Percentiles rank a stretch among this genome's conserved stretches.
These are phyloP conservation scores for Coenobita brevimanus DNA, from an alignment of 1,140 invertebrate species.

Conservation along the genomic window DNA sequence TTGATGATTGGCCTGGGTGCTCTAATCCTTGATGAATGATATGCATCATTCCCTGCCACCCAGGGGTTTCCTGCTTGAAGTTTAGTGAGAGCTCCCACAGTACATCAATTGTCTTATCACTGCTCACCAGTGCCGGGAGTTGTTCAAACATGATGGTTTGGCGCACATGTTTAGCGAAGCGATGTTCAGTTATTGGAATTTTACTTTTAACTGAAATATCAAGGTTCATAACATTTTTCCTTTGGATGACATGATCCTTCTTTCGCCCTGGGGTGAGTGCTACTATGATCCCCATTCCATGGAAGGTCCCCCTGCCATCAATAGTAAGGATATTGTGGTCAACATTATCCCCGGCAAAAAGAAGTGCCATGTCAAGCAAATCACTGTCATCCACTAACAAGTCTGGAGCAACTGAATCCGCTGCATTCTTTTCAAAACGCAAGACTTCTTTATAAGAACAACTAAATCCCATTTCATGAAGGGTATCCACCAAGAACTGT, in stretches of 20 bases:
- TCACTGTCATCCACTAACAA: conserved; percentile 19
- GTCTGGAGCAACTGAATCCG: conserved; percentile 1
- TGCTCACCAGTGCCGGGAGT: background rate
- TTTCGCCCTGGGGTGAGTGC: background rate
- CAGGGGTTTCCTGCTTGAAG: background rate
- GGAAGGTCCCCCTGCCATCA: conserved; percentile 10
- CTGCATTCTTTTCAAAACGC: conserved; percentile 39
- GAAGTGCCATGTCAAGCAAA: conserved; percentile 18
- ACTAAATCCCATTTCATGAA: background rate
- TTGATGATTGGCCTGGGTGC: background rate
- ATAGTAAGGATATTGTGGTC: conserved; percentile 37
- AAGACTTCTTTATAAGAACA: background rate
- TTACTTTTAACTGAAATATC: background rate
- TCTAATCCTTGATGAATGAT: background rate
- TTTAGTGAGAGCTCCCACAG: background rate
- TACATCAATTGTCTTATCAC: background rate
- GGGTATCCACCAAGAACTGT: background rate
- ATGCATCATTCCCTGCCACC: background rate
- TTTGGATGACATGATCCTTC: no score
- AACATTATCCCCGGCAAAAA: conserved; percentile 31
- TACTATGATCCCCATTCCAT: conserved; percentile 24
- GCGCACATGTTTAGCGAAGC: no score
- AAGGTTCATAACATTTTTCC: no score
- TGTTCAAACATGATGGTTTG: background rate
- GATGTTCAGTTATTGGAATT: no score